Percentiles rank a stretch among this genome's conserved stretches.
These are phyloP conservation scores for Syngnathus typhle DNA, from an alignment of 2,113 vertebrate genomes.

Conservation along the genomic window DNA sequence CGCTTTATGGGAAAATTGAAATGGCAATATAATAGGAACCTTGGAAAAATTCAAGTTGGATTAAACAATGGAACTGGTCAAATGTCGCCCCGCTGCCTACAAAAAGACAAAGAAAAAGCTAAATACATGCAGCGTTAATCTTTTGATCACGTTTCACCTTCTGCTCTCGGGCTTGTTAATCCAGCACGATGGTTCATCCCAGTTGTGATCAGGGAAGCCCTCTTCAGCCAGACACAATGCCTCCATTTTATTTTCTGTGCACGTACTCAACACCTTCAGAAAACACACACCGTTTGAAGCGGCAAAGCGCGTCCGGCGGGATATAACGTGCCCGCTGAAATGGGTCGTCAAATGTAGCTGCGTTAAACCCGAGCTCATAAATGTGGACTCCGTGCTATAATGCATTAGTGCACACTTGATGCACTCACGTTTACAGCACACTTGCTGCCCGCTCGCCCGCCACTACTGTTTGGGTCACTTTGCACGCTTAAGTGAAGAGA, in stretches of 20 bases:
- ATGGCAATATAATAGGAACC: no score
- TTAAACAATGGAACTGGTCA: no score
- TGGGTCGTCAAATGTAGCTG: constrained; percentile 8
- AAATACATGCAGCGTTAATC: neutral
- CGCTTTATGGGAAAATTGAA: no score
- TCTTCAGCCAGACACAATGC: constrained; percentile 32
- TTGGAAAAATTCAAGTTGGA: no score
- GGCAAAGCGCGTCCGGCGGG: constrained; percentile 1
- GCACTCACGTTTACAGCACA: neutral
- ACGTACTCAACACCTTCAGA: neutral
- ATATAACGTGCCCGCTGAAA: constrained; percentile 6
- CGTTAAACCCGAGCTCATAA: constrained; percentile 13
- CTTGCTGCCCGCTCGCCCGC: no score
- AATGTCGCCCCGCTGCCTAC: no score
- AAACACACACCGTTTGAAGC: constrained; percentile 10
- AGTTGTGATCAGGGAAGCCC: constrained; percentile 52
- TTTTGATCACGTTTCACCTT: neutral
- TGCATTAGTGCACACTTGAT: constrained; percentile 6
- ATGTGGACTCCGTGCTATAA: constrained; percentile 18
- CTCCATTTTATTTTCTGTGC: constrained; percentile 25
- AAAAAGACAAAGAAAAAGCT: neutral
- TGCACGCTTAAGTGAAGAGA: neutral
- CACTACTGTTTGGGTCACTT: neutral
- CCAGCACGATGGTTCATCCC: constrained; percentile 45
- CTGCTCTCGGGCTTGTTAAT: constrained; percentile 33